Base-by-base conservation (phyloP, 2,113 vertebrate species). In the Tetrax tetrax region DNA sequence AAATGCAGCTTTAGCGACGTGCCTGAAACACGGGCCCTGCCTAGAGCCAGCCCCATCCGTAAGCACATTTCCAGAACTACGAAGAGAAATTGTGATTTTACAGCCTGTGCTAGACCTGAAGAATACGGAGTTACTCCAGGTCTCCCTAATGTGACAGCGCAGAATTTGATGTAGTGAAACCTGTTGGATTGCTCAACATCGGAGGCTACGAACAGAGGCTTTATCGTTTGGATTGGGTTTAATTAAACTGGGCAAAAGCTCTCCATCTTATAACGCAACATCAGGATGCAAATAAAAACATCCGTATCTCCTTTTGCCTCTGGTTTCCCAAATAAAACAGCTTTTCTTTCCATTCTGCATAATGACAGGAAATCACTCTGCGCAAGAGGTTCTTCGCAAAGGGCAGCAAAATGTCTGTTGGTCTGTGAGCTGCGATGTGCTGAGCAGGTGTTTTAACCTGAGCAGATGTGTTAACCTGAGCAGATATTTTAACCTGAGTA, bases 361-460 rank as follows among this genome's bases (percentile, higher is more conserved):
- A n/a, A 47, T 17, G 56, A 63, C 70, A 10, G 24, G 24, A 31
- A 63, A 53, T 23, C 41, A 18, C 14, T 1, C 4, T 0, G n/a
- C 57, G 43, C 61, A 48, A 35, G 35, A 78, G 31, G 25, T 27
- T 78, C 64, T 69, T 70, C n/a, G 33, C 13, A 12, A 77, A 47
- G 41, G 61, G 33, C 24, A 25, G 33, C 25, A 12, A 74, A 61
- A 12, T 0, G 3, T 0, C 7, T 0, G 9, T 7, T 7, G 7
- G 7, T 31, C 68, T 23, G 29, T 3, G 37, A 80, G 41, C 25
- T 22, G 33, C 14, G 3, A 29, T 1, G 45, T 13, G 16, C 2
- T 4, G 38, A 35, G 7, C 50, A 38, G 54, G 24, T 20, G 47
- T 43, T 43, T 43, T 43, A 43, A 43, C 41, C 41, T 43, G 41